Conservation (phyloP, 2,797 vertebrate genomes). For the Ceyx erithaca region DNA sequence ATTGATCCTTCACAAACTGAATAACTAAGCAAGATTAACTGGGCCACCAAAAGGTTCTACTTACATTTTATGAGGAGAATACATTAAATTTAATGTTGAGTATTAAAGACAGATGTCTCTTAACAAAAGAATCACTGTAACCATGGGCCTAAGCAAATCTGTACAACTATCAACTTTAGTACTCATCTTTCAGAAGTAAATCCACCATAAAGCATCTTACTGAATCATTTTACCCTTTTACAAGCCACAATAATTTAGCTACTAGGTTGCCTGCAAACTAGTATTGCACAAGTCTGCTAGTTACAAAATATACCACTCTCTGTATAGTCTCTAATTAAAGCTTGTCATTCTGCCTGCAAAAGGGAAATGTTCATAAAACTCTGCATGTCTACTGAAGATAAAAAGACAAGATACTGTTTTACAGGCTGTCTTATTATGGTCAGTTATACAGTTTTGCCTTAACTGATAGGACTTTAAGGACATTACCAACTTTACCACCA, state of each 20-base stretch:
- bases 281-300: neutral
- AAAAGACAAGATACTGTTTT: neutral
- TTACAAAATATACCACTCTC: neutral
- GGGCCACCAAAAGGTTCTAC: neutral
- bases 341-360: neutral
- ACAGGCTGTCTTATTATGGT: neutral
- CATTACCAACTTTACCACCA: neutral
- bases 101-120: neutral
- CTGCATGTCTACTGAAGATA: neutral
- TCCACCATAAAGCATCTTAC: neutral
- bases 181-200: neutral
- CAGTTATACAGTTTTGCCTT: neutral
- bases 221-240: neutral
- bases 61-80: neutral
- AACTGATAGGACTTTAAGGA: neutral
- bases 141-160: neutral
- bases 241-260: neutral
- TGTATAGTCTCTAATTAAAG: neutral
- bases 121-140: neutral
- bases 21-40: neutral
- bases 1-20: neutral
- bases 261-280: neutral
- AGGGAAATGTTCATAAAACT: neutral
- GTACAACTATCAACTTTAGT: neutral
- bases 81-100: neutral